phyloP scores from a whole-genome alignment of 2,113 vertebrate species.

The Cynocephalus volans region DNA sequence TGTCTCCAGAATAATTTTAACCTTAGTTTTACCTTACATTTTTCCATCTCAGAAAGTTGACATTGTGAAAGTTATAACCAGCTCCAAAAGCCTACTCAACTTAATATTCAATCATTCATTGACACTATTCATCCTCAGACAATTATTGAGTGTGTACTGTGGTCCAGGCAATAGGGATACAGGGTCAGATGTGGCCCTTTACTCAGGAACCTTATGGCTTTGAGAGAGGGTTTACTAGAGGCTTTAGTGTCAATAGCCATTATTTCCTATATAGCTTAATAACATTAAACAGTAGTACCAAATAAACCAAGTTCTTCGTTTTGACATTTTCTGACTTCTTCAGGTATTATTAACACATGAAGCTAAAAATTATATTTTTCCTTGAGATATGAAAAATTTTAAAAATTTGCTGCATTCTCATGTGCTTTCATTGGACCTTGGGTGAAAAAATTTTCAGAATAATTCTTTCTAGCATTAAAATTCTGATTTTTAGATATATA shows the following conservation, averaged over 20 bases:
- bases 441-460: neutral
- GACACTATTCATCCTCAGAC: neutral
- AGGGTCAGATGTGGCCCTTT: neutral
- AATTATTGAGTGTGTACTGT: neutral
- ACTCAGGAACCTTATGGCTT: neutral
- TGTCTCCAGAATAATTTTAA: constrained; percentile 13
- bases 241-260: neutral
- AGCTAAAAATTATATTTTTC: constrained; percentile 6
- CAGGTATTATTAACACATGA: constrained; percentile 12
- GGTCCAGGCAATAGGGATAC: too few relatives aligned
- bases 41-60: neutral
- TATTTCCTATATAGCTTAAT: neutral
- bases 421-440: constrained; percentile 22
- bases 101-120: neutral
- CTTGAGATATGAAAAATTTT: neutral
- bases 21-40: neutral
- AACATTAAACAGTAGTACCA: neutral
- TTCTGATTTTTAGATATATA: constrained; percentile 4
- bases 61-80: neutral
- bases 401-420: neutral
- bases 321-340: constrained; percentile 47
- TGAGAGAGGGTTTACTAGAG: neutral
- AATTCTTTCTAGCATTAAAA: constrained; percentile 42
- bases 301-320: neutral
- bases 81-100: neutral